Conservation (phyloP, 2,888 invertebrate species). For the Heterodera filipjevi region DNA sequence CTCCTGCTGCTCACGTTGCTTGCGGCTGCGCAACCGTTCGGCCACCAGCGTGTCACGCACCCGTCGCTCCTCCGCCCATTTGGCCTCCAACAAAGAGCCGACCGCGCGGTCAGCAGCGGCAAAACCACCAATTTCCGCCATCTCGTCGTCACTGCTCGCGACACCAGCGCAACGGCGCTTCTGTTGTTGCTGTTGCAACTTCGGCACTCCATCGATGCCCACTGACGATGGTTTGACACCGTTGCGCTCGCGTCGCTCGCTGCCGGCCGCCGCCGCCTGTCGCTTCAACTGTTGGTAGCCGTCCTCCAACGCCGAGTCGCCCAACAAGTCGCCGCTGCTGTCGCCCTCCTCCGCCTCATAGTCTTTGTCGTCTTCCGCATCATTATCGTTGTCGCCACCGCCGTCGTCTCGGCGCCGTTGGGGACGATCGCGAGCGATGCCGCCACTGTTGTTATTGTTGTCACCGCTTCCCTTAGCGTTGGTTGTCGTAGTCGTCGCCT, state of each 20-base stretch:
- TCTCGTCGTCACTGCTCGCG: background rate
- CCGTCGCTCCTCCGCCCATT: background rate
- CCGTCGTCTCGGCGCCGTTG: no score
- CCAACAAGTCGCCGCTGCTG: background rate
- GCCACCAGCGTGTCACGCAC: background rate
- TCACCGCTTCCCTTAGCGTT: no score
- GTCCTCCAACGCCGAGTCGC: slow-evolving; percentile 5
- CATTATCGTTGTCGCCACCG: background rate
- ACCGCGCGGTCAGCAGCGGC: background rate
- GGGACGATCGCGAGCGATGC: no score
- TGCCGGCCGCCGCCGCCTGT: background rate
- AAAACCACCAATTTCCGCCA: no score
- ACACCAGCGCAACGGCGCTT: background rate
- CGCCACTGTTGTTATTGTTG: no score
- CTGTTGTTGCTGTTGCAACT: background rate
- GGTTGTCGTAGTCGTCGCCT: no score
- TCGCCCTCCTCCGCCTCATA: background rate
- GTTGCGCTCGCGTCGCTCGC: background rate
- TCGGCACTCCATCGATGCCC: no score
- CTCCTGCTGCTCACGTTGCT: background rate
- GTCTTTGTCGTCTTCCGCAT: background rate
- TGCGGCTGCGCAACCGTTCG: background rate
- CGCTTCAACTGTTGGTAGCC: background rate
- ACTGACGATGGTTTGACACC: background rate
- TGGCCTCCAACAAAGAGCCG: background rate